phyloP scores from a whole-genome alignment of 1,140 invertebrate species.

The Zaprionus vittiger region DNA sequence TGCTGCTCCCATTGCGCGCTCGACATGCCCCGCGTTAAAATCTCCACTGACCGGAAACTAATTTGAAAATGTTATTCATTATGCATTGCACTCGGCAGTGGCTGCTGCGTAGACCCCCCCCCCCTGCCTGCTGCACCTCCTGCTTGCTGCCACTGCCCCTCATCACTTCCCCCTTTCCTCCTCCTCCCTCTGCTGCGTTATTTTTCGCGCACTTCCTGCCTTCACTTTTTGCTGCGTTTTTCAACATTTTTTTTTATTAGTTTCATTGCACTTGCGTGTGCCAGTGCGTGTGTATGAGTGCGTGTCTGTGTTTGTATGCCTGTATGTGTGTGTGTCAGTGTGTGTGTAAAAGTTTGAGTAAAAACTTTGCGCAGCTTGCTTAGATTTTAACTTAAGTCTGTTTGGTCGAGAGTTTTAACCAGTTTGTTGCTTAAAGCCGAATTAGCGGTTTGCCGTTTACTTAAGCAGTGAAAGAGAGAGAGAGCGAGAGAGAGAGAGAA shows the following conservation, averaged over 20 bases:
- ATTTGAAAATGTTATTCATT: slow-evolving; percentile 83
- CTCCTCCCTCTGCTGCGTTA: slow-evolving; percentile 16
- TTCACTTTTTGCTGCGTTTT: slow-evolving; percentile 48
- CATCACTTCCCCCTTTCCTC: background rate
- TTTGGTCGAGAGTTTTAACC: slow-evolving; percentile 58
- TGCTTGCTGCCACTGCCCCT: background rate
- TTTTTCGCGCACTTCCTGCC: slow-evolving; percentile 70
- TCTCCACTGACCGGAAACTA: slow-evolving; percentile 81
- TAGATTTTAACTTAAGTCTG: slow-evolving; percentile 62
- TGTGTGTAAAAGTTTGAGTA: slow-evolving; percentile 60
- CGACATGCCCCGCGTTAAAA: slow-evolving; percentile 72
- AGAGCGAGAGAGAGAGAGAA: too few relatives aligned
- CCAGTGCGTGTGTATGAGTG: slow-evolving; percentile 13
- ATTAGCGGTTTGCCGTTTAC: slow-evolving; percentile 59
- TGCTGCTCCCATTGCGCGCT: slow-evolving; percentile 52
- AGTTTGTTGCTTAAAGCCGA: slow-evolving; percentile 76
- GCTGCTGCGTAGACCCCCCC: slow-evolving; percentile 3
- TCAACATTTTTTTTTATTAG: slow-evolving; percentile 21
- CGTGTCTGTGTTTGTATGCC: background rate
- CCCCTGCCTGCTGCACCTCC: background rate
- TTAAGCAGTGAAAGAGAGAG: slow-evolving; percentile 22
- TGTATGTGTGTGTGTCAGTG: slow-evolving; percentile 21
- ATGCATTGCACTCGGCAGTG: slow-evolving; percentile 59
- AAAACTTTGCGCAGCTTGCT: slow-evolving; percentile 53
- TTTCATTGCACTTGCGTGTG: slow-evolving; percentile 8